phyloP scores from a whole-genome alignment of 2,797 vertebrate species.

The Enteromius trimaculatus region DNA sequence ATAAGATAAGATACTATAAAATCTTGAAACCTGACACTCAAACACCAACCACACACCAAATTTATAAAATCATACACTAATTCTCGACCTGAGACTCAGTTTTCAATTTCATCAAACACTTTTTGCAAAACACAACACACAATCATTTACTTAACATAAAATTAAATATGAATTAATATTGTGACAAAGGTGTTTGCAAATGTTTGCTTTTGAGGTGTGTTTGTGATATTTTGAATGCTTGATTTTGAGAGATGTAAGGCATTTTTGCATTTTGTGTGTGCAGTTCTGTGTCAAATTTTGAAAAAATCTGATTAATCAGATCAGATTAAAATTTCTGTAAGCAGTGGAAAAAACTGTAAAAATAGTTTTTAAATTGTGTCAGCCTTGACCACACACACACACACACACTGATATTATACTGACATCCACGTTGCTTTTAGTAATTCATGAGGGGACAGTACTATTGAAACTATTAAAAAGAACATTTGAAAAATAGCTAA shows the following conservation, averaged over 20 bases:
- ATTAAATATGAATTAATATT: neutral
- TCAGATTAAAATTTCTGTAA: neutral
- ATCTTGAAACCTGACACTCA: neutral
- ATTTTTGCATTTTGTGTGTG: neutral
- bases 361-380: neutral
- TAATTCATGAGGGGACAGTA: neutral
- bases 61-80: neutral
- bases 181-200: too few relatives aligned
- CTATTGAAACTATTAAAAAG: too few relatives aligned
- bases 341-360: neutral
- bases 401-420: neutral
- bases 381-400: neutral
- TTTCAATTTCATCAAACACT: neutral
- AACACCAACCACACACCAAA: neutral
- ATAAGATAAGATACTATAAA: too few relatives aligned
- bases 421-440: neutral
- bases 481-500: too few relatives aligned
- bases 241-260: neutral
- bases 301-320: neutral
- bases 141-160: neutral
- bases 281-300: neutral
- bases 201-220: neutral
- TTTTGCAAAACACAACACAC: neutral
- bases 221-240: neutral
- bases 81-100: neutral